Percentiles rank a stretch among this genome's conserved stretches.
Evolutionary conservation across 2,797 vertebrate species (phyloP).

Genomic region (Xerus rutilus): DNA sequence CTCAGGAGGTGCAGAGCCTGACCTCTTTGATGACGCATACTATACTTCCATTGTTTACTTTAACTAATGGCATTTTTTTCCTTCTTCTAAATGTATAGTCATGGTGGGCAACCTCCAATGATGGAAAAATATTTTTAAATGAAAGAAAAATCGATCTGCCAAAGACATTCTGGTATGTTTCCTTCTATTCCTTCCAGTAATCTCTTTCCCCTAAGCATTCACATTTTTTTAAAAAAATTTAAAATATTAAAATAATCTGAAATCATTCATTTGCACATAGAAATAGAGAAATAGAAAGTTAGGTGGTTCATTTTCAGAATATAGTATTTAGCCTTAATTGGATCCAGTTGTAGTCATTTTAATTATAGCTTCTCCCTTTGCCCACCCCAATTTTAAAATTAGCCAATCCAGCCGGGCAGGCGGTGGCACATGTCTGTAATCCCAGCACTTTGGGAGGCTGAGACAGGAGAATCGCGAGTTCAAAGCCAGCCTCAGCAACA

Average conservation of each 20-base stretch:
- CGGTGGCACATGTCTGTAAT: no score
- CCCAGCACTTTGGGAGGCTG: no score
- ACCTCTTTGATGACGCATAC: neutral
- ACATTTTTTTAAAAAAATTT: neutral
- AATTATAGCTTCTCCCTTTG: no score
- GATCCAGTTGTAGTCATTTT: no score
- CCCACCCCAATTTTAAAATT: no score
- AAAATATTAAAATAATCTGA: no score
- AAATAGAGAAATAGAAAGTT: no score
- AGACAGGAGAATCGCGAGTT: no score
- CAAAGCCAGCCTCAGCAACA: no score
- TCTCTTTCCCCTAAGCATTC: neutral
- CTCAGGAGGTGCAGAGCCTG: neutral
- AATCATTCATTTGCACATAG: neutral
- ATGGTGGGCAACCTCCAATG: neutral
- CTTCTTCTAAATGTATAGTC: neutral
- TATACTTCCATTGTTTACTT: neutral
- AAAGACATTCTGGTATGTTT: neutral
- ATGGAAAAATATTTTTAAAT: constrained; percentile 16
- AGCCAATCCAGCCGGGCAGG: no score
- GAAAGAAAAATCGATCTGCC: constrained; percentile 4
- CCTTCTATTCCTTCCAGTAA: neutral
- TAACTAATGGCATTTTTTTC: neutral
- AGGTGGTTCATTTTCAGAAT: no score
- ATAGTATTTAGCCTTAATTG: no score